Percentiles rank a stretch among this genome's conserved stretches.
phyloP scores from a whole-genome alignment of 2,888 invertebrate genomes.

The Melanostoma mellinum region DNA sequence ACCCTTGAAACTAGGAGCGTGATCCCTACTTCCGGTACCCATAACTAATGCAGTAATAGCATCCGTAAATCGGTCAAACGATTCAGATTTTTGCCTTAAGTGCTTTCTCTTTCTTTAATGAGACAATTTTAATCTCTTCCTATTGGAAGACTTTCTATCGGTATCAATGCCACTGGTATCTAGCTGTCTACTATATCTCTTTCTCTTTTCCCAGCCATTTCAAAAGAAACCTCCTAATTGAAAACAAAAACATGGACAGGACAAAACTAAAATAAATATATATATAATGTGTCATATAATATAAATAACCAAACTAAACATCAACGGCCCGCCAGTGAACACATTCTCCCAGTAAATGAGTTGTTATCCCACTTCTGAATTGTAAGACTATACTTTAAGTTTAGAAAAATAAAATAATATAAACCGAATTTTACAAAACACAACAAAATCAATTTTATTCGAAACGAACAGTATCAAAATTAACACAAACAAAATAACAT shows the following conservation, averaged over 20 bases:
- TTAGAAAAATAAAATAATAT: too few species aligned
- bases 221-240: background rate
- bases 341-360: background rate
- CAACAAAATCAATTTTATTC: too few species aligned
- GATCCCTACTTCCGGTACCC: background rate
- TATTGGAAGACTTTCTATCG: background rate
- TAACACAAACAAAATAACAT: too few species aligned
- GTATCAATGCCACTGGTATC: slow-evolving; percentile 11
- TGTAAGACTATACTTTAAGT: too few species aligned
- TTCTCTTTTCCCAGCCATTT: slow-evolving; percentile 10
- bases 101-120: background rate
- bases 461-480: too few species aligned
- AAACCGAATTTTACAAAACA: too few species aligned
- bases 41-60: slow-evolving; percentile 13
- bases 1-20: slow-evolving; percentile 2
- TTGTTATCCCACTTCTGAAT: slow-evolving; percentile 22
- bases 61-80: slow-evolving; percentile 8
- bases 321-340: background rate
- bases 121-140: too few species aligned
- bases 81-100: background rate
- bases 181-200: background rate
- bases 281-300: background rate
- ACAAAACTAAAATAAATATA: background rate
- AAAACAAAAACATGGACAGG: background rate
- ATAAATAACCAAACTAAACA: background rate